phyloP scores from a whole-genome alignment of 2,888 invertebrate genomes.

The Rhabditoides inermis region DNA sequence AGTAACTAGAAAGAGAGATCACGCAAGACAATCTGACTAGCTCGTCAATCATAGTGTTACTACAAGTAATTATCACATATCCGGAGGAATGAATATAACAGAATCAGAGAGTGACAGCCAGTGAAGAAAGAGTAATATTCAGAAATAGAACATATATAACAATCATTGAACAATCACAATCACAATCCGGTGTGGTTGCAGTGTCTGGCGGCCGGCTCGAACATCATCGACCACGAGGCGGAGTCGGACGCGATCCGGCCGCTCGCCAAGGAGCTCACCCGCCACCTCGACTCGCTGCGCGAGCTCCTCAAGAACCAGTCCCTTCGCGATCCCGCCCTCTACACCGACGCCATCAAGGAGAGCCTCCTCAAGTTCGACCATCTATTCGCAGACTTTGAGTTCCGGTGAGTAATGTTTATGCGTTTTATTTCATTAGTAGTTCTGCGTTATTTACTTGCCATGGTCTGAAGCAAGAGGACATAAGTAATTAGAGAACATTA shows the following conservation, averaged over 20 bases:
- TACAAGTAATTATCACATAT: neutral
- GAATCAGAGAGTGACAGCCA: too few relatives aligned
- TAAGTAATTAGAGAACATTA: too few relatives aligned
- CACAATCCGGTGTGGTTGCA: slow-evolving; percentile 56
- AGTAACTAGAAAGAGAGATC: neutral
- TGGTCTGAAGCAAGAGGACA: neutral
- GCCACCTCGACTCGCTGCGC: slow-evolving; percentile 83
- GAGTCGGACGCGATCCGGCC: slow-evolving; percentile 94
- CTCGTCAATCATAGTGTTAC: neutral
- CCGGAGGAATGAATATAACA: neutral
- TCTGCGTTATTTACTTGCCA: neutral
- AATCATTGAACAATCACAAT: too few relatives aligned
- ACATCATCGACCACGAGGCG: slow-evolving; percentile 89
- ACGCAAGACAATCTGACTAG: neutral
- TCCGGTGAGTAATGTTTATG: slow-evolving; percentile 62
- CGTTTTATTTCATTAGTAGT: neutral
- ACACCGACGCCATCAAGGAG: slow-evolving; percentile 55
- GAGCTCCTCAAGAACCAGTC: slow-evolving; percentile 76
- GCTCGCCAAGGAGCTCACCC: slow-evolving; percentile 87
- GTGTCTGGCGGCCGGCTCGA: slow-evolving; percentile 94
- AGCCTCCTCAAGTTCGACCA: slow-evolving; percentile 66
- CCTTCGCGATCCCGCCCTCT: slow-evolving; percentile 53
- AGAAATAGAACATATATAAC: too few relatives aligned
- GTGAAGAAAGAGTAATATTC: too few relatives aligned
- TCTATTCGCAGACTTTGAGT: slow-evolving; percentile 91